phyloP scores from a whole-genome alignment of 2,113 vertebrate genomes.

The Grammomys surdaster region DNA sequence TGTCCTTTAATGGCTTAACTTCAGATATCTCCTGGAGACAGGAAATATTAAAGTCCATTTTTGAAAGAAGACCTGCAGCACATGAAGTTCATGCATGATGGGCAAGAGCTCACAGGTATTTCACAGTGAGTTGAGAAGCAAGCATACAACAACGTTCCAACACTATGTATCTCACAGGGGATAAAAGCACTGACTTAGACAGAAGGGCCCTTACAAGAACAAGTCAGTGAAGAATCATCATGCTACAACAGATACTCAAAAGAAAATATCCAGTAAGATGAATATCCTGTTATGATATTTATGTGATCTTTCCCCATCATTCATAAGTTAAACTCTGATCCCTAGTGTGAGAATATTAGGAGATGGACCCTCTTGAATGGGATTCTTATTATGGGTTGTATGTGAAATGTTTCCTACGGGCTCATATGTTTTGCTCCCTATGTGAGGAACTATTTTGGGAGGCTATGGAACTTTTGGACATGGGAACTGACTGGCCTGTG shows the following conservation, averaged over 20 bases:
- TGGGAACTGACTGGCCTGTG: background rate
- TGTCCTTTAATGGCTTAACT: background rate
- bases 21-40: background rate
- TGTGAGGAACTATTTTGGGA: background rate
- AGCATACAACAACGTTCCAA: background rate
- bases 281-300: background rate
- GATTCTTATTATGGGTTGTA: background rate
- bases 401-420: background rate
- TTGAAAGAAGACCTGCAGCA: background rate
- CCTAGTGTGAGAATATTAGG: background rate
- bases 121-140: background rate
- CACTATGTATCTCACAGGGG: background rate
- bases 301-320: background rate
- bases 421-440: background rate
- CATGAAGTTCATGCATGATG: background rate
- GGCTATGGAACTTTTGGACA: background rate
- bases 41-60: background rate
- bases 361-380: background rate
- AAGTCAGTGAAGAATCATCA: background rate
- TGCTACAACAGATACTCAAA: background rate
- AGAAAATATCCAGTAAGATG: background rate
- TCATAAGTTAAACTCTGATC: background rate
- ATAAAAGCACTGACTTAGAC: background rate
- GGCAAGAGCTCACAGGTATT: background rate
- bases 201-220: background rate